These are phyloP conservation scores for Istiophorus platypterus DNA, from an alignment of 2,113 vertebrate species.

Conservation along the genomic window DNA sequence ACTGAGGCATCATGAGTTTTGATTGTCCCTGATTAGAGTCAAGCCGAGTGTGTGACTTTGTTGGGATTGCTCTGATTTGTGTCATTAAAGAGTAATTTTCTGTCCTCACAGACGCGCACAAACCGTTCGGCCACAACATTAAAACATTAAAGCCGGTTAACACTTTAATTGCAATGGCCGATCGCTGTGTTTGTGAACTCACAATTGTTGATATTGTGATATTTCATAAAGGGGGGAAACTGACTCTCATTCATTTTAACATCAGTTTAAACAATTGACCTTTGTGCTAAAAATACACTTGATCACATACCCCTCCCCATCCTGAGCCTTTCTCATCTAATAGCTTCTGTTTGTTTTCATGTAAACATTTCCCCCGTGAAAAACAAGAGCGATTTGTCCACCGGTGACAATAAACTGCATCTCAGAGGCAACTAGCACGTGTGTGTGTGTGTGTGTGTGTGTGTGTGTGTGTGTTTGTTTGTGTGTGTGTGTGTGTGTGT, in stretches of 20 bases:
- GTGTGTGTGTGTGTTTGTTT: no score
- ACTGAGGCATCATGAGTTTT: slow-evolving; percentile 21
- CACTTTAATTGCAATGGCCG: no score
- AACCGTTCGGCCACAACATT: no score
- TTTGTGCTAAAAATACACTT: slow-evolving; percentile 17
- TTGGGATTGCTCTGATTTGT: slow-evolving; percentile 26
- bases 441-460: slow-evolving; percentile 9
- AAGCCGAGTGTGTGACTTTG: slow-evolving; percentile 33
- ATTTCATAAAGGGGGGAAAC: slow-evolving; percentile 16
- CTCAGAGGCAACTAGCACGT: slow-evolving; percentile 20
- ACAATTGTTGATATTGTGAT: background rate
- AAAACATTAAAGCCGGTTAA: no score
- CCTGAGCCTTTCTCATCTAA: slow-evolving; percentile 56
- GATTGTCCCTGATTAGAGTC: slow-evolving; percentile 10
- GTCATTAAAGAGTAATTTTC: background rate
- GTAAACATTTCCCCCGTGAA: slow-evolving; percentile 56
- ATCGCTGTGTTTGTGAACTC: background rate
- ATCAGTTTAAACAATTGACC: slow-evolving; percentile 19
- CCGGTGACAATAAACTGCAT: slow-evolving; percentile 54
- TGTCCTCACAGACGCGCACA: slow-evolving; percentile 11
- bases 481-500: no score
- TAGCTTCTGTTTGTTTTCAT: slow-evolving; percentile 71
- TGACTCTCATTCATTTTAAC: slow-evolving; percentile 11
- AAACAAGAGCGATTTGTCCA: slow-evolving; percentile 54
- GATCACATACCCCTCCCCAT: background rate